A percentile compares a stretch with the other conserved stretches of the same genome.
These are phyloP conservation scores for Dinocampus coccinellae DNA, from an alignment of 2,888 invertebrate species.

Conservation along the genomic window DNA sequence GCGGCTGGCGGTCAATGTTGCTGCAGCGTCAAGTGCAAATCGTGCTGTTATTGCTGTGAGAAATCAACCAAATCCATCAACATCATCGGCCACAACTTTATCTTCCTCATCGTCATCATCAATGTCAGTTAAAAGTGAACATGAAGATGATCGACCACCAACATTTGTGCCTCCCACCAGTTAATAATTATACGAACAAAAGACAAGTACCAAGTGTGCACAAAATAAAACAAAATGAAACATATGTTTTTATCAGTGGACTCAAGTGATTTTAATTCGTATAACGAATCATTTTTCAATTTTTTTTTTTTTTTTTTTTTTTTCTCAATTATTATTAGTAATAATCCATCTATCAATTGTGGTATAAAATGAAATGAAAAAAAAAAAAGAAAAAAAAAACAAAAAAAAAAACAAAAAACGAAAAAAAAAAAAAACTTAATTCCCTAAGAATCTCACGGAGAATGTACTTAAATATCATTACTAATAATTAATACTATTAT, in stretches of 20 bases:
- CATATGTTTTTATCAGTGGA: background rate
- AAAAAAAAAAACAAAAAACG: too few relatives aligned
- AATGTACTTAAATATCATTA: conserved; percentile 13
- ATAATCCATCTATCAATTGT: background rate
- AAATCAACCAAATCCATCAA: background rate
- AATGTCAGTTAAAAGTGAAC: conserved; percentile 37
- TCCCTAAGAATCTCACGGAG: conserved; percentile 6
- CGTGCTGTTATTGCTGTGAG: conserved; percentile 23
- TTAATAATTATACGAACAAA: conserved; percentile 35
- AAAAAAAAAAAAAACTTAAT: background rate
- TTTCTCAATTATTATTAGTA: background rate
- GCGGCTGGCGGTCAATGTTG: conserved; percentile 43
- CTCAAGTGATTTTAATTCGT: conserved; percentile 5
- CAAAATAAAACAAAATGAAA: background rate
- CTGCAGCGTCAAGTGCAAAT: conserved; percentile 35
- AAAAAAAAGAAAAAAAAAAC: background rate
- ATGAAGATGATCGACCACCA: conserved; percentile 28
- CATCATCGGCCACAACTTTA: conserved; percentile 17
- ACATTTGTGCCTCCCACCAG: conserved; percentile 44
- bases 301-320: conserved; percentile 6
- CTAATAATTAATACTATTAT: background rate
- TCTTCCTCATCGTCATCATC: background rate
- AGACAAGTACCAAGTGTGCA: conserved; percentile 10
- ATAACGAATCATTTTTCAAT: background rate
- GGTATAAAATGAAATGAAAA: background rate